Percentiles rank a stretch among this genome's conserved stretches.
Evolutionary conservation across 37 sponge, comb jelly and placozoan species (phyloP).

Genomic region (Bolinopsis microptera): DNA sequence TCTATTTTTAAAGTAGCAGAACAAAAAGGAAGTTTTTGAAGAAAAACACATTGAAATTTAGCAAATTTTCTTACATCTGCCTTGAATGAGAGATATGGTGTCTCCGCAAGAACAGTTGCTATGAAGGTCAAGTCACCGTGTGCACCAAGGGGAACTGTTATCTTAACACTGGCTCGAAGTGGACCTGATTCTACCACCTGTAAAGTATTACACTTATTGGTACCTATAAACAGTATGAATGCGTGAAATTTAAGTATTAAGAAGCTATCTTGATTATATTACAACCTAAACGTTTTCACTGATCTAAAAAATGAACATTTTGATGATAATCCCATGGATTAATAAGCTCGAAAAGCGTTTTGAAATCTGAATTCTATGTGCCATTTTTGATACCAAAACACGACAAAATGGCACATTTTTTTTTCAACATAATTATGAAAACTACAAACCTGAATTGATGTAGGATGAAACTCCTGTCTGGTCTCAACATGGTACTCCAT

Average conservation of each 20-base stretch:
- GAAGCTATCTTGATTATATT: too few relatives aligned
- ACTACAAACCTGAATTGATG: background rate
- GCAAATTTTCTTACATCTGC: conserved; percentile 65
- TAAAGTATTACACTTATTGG: too few relatives aligned
- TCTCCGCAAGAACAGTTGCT: conserved; percentile 69
- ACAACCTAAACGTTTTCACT: too few relatives aligned
- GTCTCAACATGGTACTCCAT: conserved; percentile 88
- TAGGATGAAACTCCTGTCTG: conserved; percentile 51
- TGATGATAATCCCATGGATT: too few relatives aligned
- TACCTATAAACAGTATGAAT: too few relatives aligned
- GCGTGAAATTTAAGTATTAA: too few relatives aligned
- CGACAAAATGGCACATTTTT: too few relatives aligned
- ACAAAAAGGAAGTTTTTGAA: background rate
- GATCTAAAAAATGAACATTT: too few relatives aligned
- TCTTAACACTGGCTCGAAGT: conserved; percentile 39
- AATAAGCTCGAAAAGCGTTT: too few relatives aligned
- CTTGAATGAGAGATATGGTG: conserved; percentile 71
- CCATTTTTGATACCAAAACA: too few relatives aligned
- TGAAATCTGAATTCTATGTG: too few relatives aligned
- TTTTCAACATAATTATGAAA: too few relatives aligned
- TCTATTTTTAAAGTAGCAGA: background rate
- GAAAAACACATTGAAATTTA: background rate
- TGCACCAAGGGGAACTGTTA: background rate
- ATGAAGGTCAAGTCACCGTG: conserved; percentile 6
- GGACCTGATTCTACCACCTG: conserved; percentile 69